Evolutionary conservation across 2,797 vertebrate species (phyloP).

Genomic region (Babyrousa celebensis): DNA sequence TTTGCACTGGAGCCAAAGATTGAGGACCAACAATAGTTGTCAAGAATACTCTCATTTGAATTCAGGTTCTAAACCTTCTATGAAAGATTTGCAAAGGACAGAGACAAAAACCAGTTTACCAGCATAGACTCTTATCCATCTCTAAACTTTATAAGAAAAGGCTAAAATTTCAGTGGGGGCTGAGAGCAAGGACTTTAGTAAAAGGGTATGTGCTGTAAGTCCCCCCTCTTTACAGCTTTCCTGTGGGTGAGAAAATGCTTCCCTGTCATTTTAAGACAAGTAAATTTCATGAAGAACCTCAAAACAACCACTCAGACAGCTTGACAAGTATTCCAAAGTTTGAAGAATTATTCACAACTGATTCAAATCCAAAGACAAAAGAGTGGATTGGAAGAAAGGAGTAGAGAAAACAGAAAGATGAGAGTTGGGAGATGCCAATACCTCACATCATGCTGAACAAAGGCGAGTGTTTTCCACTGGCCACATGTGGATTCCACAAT

Average conservation of each 20-base stretch:
- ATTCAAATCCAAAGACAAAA: slow-evolving; percentile 13
- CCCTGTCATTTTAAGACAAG: not conserved
- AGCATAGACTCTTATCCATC: not conserved
- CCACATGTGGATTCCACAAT: not conserved
- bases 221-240: not conserved
- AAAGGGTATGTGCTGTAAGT: fast-evolving
- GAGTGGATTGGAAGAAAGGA: not conserved
- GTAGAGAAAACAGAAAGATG: not conserved
- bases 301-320: not conserved
- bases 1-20: not conserved
- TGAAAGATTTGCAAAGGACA: not conserved
- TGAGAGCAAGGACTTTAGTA: not conserved
- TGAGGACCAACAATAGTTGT: not conserved
- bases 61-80: not conserved
- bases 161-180: not conserved
- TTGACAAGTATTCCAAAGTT: not conserved
- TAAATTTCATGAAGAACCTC: not conserved
- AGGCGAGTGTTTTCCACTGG: not conserved
- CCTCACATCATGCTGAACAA: not conserved
- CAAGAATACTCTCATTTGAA: not conserved
- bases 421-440: not conserved
- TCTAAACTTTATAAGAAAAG: not conserved
- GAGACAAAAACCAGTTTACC: not conserved
- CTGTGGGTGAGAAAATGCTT: not conserved
- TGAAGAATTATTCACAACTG: not conserved